Percentiles rank a stretch among this genome's conserved stretches.
phyloP scores from a whole-genome alignment of 2,113 vertebrate genomes.

The Petrocephalus microphthalmus region DNA sequence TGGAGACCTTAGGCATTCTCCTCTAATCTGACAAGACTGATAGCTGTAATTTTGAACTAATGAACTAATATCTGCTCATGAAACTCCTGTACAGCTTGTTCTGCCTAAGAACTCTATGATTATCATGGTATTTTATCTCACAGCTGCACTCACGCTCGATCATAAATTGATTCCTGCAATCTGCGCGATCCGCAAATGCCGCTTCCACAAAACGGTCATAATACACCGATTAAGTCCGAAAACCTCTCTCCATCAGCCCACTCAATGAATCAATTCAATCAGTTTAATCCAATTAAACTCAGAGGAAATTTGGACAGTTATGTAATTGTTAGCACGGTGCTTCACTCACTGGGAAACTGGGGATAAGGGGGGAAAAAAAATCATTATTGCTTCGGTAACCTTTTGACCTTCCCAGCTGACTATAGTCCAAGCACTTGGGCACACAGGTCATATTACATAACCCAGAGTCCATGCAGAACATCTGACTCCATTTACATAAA shows the following conservation, averaged over 20 bases:
- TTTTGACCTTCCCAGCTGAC: background rate
- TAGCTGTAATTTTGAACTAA: constrained; percentile 13
- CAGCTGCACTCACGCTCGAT: background rate
- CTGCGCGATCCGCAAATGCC: background rate
- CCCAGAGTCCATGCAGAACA: background rate
- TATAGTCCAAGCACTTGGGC: background rate
- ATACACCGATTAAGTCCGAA: background rate
- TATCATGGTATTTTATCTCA: background rate
- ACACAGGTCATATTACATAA: constrained; percentile 10
- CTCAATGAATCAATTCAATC: background rate
- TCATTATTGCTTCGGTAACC: background rate
- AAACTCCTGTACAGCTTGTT: background rate
- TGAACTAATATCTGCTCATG: constrained; percentile 6
- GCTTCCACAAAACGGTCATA: background rate
- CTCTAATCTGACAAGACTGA: constrained; percentile 15
- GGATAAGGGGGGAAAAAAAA: background rate
- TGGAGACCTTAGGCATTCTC: background rate
- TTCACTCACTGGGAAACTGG: background rate
- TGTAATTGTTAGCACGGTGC: background rate
- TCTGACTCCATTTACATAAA: constrained; percentile 6
- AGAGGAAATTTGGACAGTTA: background rate
- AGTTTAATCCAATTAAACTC: background rate
- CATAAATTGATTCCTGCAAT: constrained; percentile 7
- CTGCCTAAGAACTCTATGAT: background rate
- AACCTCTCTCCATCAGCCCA: background rate